These are phyloP conservation scores for Eilema depressum DNA, from an alignment of 2,888 invertebrate species.

Conservation along the genomic window DNA sequence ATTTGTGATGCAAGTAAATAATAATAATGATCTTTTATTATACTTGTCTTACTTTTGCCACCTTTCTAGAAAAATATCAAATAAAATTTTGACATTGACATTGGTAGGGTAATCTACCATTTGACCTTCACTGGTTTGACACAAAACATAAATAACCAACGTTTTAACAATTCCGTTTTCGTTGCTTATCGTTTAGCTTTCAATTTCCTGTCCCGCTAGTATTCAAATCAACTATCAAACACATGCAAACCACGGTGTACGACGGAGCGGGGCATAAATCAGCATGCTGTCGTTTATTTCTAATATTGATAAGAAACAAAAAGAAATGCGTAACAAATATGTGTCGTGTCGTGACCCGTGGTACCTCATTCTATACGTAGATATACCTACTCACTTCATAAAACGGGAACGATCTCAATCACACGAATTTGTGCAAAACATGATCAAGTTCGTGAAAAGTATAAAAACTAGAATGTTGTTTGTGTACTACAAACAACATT, in stretches of 20 bases:
- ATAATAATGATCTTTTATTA: too few species aligned
- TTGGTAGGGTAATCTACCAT: neutral
- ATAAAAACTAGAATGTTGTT: neutral
- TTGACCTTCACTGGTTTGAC: neutral
- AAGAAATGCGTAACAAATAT: neutral
- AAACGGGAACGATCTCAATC: neutral
- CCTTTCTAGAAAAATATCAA: too few species aligned
- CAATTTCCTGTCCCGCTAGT: slow-evolving; percentile 55
- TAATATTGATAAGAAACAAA: neutral
- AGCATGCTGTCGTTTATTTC: slow-evolving; percentile 13
- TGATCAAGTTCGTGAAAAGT: too few species aligned
- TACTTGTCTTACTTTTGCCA: too few species aligned
- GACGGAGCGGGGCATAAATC: slow-evolving; percentile 12
- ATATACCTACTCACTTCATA: too few species aligned
- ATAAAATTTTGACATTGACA: neutral
- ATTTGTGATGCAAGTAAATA: too few species aligned
- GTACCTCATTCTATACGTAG: too few species aligned
- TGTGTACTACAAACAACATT: too few species aligned
- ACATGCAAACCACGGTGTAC: slow-evolving; percentile 48
- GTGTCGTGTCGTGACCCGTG: neutral
- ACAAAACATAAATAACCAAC: neutral
- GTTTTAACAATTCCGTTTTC: slow-evolving; percentile 24
- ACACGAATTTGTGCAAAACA: neutral
- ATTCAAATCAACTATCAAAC: slow-evolving; percentile 32
- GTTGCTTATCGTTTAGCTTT: slow-evolving; percentile 45